phyloP scores from a whole-genome alignment of 2,888 invertebrate species.

The Amphipyra tragopoginis region DNA sequence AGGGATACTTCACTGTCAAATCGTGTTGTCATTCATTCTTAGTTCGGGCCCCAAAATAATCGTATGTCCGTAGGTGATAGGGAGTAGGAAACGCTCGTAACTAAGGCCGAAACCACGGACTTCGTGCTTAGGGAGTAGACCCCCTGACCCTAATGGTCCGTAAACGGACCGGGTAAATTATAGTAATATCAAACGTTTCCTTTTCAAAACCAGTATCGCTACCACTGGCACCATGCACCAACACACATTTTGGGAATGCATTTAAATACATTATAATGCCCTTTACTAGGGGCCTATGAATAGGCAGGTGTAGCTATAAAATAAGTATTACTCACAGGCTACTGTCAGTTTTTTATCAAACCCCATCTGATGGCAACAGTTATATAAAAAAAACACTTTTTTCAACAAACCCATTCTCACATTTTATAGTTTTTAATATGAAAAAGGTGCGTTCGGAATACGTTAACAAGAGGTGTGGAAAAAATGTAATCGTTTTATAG shows the following conservation, averaged over 20 bases:
- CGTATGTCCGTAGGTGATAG: too few species aligned
- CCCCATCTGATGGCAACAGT: slow-evolving; percentile 33
- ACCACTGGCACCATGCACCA: slow-evolving; percentile 57
- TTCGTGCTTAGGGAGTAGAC: too few species aligned
- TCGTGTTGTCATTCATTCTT: too few species aligned
- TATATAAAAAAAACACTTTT: slow-evolving; percentile 44
- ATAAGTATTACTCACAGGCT: slow-evolving; percentile 74
- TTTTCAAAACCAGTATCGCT: slow-evolving; percentile 21
- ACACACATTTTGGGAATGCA: slow-evolving; percentile 76
- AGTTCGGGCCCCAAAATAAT: too few species aligned
- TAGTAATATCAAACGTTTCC: slow-evolving; percentile 6
- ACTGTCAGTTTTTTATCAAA: slow-evolving; percentile 68
- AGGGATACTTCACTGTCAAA: too few species aligned
- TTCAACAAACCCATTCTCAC: slow-evolving; percentile 26
- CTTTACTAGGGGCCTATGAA: slow-evolving; percentile 74
- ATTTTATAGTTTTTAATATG: slow-evolving; percentile 43
- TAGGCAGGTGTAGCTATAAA: slow-evolving; percentile 79
- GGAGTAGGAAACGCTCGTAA: too few species aligned
- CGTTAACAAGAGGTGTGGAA: slow-evolving; percentile 30
- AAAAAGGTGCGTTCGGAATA: slow-evolving; percentile 48
- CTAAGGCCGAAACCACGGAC: too few species aligned
- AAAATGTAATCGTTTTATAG: slow-evolving; percentile 32
- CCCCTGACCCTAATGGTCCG: too few species aligned
- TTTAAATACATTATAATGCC: slow-evolving; percentile 85
- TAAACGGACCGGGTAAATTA: background rate